These are phyloP conservation scores for Eupithecia subumbrata DNA, from an alignment of 2,888 invertebrate genomes.

Conservation along the genomic window DNA sequence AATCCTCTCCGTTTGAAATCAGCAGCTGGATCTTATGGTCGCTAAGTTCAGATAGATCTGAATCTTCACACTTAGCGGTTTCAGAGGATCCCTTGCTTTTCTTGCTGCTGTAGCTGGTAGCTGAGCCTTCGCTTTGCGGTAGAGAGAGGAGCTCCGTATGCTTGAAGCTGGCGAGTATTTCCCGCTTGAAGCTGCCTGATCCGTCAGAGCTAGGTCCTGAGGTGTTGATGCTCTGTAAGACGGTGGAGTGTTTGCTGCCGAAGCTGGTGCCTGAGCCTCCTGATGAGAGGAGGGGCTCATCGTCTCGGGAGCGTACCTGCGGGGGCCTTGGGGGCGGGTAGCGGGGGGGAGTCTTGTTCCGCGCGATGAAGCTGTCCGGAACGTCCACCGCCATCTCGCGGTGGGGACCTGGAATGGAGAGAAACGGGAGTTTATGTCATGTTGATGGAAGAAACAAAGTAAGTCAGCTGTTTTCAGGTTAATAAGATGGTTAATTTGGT, in stretches of 20 bases:
- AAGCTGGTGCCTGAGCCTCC: constrained; percentile 77
- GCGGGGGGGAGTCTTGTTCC: constrained; percentile 95
- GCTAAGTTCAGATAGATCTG: constrained; percentile 71
- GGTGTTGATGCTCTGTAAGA: constrained; percentile 68
- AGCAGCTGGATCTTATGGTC: constrained; percentile 78
- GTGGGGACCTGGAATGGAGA: constrained; percentile 88
- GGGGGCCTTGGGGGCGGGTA: constrained; percentile 92
- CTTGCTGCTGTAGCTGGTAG: constrained; percentile 73
- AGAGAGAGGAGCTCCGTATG: constrained; percentile 74
- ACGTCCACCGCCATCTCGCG: constrained; percentile 99
- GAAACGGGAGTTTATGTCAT: constrained; percentile 1
- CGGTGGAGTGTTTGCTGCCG: constrained; percentile 76
- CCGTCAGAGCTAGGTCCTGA: constrained; percentile 74
- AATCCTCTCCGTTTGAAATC: constrained; percentile 78
- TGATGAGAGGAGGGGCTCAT: constrained; percentile 80
- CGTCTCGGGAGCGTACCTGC: constrained; percentile 84
- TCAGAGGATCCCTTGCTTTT: constrained; percentile 76
- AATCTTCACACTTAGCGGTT: constrained; percentile 76
- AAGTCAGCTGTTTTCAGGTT: background rate
- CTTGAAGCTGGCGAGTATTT: constrained; percentile 46
- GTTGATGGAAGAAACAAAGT: background rate
- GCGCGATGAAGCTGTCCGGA: constrained; percentile 96
- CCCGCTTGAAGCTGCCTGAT: constrained; percentile 73
- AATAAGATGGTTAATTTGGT: no score
- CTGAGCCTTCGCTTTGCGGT: constrained; percentile 77